Evolutionary conservation across 2,113 vertebrate species (phyloP), one percentile per base, ranked within the genome.

Genomic region (Ceyx melanurus): DNA sequence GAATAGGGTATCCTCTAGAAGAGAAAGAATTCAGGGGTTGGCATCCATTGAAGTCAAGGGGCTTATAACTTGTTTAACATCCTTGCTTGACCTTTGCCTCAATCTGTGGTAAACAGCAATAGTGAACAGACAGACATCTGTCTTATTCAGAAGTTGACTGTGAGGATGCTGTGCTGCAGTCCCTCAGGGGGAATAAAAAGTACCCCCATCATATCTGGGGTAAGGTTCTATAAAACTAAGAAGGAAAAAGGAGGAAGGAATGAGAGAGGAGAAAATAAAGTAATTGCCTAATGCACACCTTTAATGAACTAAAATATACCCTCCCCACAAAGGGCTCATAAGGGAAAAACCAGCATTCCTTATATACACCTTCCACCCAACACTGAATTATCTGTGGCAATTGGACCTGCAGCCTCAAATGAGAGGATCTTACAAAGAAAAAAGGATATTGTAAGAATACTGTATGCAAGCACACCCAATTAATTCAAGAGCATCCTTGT

Each of bases 261-360:
- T 51, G n/a, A 66, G 22, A 84, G 50, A 78, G 1, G 0, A 62
- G 35, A 57, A 94, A 76, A 81, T 92, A 97, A 82, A 88, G 61
- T 81, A 96, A 97, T 86, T 92, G 88, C 82, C 60, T 96, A 80
- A 97, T 74, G 68, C 64, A 96, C 54, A 25, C 65, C 91, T 96
- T 96, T 96, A 87, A 88, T 91, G 82, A 96, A 94, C 95, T 97
- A 97, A 96, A 97, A 95, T 93, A 80, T 75, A 68, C 89, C 94
- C 48, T 94, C 68, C 62, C 78, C 58, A 83, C 82, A 90, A 91
- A 96, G 84, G 95, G 84, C 93, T 93, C 85, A 51, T 80, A 95
- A 91, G 82, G 77, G 58, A 82, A 84, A 92, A 88, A 88, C 83
- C 26, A 82, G 8, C 33, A 70, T 78, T 72, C 35, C 35, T 96